Percentiles rank a stretch among this genome's conserved stretches.
Conservation (phyloP, 2,797 vertebrate species). For the Ctenochaetus hawaiiensis region DNA sequence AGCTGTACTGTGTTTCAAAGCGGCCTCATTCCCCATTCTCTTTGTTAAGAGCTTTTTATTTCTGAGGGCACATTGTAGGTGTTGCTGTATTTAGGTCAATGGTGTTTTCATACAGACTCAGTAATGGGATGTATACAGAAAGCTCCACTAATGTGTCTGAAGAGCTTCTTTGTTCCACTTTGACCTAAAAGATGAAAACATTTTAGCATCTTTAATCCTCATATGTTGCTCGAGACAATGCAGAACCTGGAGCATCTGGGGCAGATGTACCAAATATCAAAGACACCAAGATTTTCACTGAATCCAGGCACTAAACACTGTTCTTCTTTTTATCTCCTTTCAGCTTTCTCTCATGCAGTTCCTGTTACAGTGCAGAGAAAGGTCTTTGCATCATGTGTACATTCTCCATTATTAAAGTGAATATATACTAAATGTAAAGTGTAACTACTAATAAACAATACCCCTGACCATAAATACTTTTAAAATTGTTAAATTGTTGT, state of each 20-base stretch:
- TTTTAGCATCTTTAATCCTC: conserved; percentile 25
- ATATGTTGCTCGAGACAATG: background rate
- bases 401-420: too few relatives aligned
- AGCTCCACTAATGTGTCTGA: conserved; percentile 37
- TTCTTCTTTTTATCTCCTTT: background rate
- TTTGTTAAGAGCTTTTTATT: conserved; percentile 53
- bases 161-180: conserved; percentile 42
- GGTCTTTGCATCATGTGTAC: background rate
- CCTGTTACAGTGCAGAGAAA: background rate
- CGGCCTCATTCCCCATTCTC: conserved; percentile 43
- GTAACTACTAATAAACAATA: too few relatives aligned
- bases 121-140: conserved; percentile 53
- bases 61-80: conserved; percentile 53
- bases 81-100: conserved; percentile 66
- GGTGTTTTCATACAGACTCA: conserved; percentile 55
- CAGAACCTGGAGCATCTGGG: conserved; percentile 9
- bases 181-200: conserved; percentile 46
- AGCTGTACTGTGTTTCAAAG: conserved; percentile 42
- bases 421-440: too few relatives aligned
- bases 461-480: too few relatives aligned
- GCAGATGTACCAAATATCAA: conserved; percentile 14
- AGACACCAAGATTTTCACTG: conserved; percentile 2
- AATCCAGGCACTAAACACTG: background rate
- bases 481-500: too few relatives aligned
- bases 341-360: background rate